Conservation (phyloP, 2,113 vertebrate genomes). For the Sigmodon hispidus region DNA sequence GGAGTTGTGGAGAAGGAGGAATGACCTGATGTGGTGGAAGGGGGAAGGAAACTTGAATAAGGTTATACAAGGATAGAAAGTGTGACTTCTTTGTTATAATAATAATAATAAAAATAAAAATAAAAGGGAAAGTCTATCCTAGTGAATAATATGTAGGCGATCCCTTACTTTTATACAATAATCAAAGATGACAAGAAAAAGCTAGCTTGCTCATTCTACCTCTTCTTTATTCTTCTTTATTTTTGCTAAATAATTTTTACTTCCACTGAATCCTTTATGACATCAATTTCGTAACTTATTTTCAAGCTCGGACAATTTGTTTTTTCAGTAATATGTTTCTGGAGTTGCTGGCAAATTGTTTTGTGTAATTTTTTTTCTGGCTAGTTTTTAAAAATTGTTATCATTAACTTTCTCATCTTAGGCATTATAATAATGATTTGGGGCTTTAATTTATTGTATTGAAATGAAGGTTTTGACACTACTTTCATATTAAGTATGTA, state of each 20-base stretch:
- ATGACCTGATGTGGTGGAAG: too few species aligned
- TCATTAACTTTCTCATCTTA: neutral
- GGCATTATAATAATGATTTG: neutral
- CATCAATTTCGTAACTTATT: neutral
- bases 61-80: too few species aligned
- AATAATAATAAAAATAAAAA: too few species aligned
- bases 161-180: conserved; percentile 9
- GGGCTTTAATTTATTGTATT: neutral
- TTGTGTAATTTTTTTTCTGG: neutral
- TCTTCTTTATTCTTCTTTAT: neutral
- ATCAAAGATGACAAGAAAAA: neutral
- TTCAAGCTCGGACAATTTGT: neutral
- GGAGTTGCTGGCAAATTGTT: neutral
- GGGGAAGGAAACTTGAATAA: too few species aligned
- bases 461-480: neutral
- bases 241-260: neutral
- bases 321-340: neutral
- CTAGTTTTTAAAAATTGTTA: neutral
- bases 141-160: neutral
- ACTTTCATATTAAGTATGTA: neutral
- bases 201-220: neutral
- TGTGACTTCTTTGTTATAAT: too few species aligned
- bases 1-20: too few species aligned
- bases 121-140: neutral
- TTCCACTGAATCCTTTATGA: neutral